Evolutionary conservation across 1,140 invertebrate genomes (phyloP), one percentile per base, ranked within the genome.

Genomic region (Augochlora pura): DNA sequence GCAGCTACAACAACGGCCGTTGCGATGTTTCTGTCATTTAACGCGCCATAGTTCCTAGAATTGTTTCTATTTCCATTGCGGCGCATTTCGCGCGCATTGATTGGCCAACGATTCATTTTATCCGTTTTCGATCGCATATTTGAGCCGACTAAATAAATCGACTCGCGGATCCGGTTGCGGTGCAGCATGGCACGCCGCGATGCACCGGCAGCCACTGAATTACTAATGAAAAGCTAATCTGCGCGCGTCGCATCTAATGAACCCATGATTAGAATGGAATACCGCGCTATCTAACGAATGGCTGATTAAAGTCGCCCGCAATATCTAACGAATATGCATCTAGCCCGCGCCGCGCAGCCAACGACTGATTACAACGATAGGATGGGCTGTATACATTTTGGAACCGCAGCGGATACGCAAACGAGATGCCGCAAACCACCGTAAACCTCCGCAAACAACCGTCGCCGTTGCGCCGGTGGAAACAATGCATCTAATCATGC

Each of bases 251-350:
- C 12, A 42, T 64, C 68, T 77, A 77, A 77, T 64, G 59, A 71
- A 71, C n/a, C 54, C 32, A 54, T 54, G 59, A 71, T 64, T 77
- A 71, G 57, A 77, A 70, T 70, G 42, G 75, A 77, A 70, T n/a
- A 16, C 52, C n/a, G 16, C 25, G 62, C 27, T 38, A 32, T 42
- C 69, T 65, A 54, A 73, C 67, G 76, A 77, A 77, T 68, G 64
- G 1, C 14, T 69, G 65, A 77, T 77, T 77, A 77, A 70, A 70
- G 32, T 23, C 42, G 62, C 67, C 25, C n/a, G 27, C 42, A 16
- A 63, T 12, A 16, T 63, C 27, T 77, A 71, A 71, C 68, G 59
- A 54, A 64, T 77, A 54, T 23, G 42, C 21, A 38, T 7, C 32
- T 32, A 32, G 32, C 32, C 32, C 2, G 4, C 46, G 60, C 49